Conservation (phyloP, 2,888 invertebrate species). For the Rugalucina vietnamica region DNA sequence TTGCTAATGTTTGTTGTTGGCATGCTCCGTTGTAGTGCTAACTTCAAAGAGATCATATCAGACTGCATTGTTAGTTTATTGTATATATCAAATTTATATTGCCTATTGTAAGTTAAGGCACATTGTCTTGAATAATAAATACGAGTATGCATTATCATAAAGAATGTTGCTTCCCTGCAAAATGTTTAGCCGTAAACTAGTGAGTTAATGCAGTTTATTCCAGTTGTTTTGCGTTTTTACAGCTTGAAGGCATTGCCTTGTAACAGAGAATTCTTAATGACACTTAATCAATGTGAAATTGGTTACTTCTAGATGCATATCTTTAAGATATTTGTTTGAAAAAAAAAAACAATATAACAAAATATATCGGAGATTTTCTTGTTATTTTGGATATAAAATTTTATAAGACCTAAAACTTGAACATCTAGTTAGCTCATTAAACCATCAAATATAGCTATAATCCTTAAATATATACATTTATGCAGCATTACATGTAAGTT, state of each 20-base stretch:
- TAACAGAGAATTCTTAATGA: too few relatives aligned
- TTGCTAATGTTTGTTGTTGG: too few relatives aligned
- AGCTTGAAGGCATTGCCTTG: too few relatives aligned
- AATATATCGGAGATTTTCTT: neutral
- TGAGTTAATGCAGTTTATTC: too few relatives aligned
- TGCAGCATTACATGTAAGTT: neutral
- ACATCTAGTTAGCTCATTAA: neutral
- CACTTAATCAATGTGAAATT: too few relatives aligned
- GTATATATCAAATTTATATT: constrained; percentile 6
- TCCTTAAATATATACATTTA: neutral
- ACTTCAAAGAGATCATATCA: constrained; percentile 3
- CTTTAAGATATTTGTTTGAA: neutral
- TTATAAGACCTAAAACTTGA: neutral
- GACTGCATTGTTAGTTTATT: neutral
- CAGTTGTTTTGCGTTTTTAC: too few relatives aligned
- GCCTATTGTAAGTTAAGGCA: neutral
- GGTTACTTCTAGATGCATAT: too few relatives aligned
- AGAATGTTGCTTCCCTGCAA: too few relatives aligned
- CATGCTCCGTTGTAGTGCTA: too few relatives aligned
- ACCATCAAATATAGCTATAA: neutral
- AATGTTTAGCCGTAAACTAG: too few relatives aligned
- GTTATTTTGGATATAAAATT: neutral
- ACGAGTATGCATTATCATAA: neutral
- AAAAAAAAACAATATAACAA: neutral
- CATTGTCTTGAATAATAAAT: constrained; percentile 3